A percentile compares a stretch with the other conserved stretches of the same genome.
Conservation (phyloP, 2,888 invertebrate species). For the Proisotoma minuta region DNA sequence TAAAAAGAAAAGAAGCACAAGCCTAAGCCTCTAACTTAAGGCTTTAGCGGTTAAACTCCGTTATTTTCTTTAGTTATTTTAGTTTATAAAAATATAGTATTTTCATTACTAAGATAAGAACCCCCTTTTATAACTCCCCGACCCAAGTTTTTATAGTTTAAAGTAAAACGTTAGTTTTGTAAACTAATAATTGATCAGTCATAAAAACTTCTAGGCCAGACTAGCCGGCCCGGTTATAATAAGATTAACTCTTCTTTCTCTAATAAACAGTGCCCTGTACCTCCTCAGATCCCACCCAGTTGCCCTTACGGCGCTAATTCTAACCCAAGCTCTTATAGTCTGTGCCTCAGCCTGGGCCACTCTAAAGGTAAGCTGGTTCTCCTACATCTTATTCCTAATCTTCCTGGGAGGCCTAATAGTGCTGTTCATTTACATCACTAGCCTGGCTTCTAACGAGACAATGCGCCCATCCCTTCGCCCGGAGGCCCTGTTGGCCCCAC, state of each 20-base stretch:
- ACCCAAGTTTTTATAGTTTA: constrained; percentile 31
- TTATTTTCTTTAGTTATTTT: constrained; percentile 50
- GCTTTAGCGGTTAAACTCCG: constrained; percentile 54
- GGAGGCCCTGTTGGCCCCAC: too few species aligned
- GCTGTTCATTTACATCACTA: constrained; percentile 63
- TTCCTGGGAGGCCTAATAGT: constrained; percentile 63
- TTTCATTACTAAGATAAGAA: too few species aligned
- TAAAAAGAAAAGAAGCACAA: constrained; percentile 60
- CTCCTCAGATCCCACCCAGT: too few species aligned
- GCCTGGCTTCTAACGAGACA: constrained; percentile 61
- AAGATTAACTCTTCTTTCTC: too few species aligned
- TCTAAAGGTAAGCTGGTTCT: constrained; percentile 60
- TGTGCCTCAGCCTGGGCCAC: too few species aligned
- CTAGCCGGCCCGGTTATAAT: too few species aligned
- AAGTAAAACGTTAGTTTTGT: constrained; percentile 33
- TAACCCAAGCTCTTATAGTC: too few species aligned
- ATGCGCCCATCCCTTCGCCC: constrained; percentile 50
- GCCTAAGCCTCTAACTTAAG: constrained; percentile 63
- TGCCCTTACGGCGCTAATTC: too few species aligned
- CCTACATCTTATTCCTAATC: constrained; percentile 61
- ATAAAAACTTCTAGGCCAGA: constrained; percentile 47
- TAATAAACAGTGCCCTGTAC: too few species aligned
- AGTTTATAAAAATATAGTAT: neutral
- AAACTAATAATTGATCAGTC: constrained; percentile 29
- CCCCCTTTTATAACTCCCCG: too few species aligned